Percentiles rank a stretch among this genome's conserved stretches.
Conservation (phyloP, 2,888 invertebrate genomes). For the Mythimna pallens region DNA sequence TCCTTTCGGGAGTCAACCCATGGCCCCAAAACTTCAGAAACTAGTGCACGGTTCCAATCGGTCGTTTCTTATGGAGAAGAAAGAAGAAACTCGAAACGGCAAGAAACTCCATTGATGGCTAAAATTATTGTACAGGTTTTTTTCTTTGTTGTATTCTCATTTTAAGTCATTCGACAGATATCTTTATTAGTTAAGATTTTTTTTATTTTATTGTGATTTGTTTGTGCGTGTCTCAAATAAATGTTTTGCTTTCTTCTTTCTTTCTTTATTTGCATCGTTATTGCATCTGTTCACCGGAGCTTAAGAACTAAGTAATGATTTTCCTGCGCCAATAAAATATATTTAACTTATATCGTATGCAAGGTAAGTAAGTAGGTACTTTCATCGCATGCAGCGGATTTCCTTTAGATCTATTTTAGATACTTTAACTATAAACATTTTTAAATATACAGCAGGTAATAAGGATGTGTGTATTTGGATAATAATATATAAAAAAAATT, state of each 20-base stretch:
- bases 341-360: background rate
- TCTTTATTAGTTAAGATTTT: too few relatives aligned
- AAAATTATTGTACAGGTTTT: too few relatives aligned
- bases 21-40: too few relatives aligned
- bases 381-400: slow-evolving; percentile 3
- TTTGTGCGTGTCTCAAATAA: background rate
- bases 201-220: too few relatives aligned
- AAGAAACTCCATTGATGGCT: too few relatives aligned
- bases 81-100: too few relatives aligned
- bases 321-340: background rate
- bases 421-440: slow-evolving; percentile 14
- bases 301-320: background rate
- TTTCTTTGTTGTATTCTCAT: too few relatives aligned
- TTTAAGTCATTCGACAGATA: too few relatives aligned
- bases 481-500: background rate
- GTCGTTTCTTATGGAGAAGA: too few relatives aligned
- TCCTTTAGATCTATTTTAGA: slow-evolving; percentile 18
- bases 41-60: too few relatives aligned
- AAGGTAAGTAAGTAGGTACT: background rate
- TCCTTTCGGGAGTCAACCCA: too few relatives aligned
- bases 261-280: too few relatives aligned
- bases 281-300: background rate
- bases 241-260: background rate
- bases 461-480: slow-evolving; percentile 6
- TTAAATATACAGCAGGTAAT: background rate